Evolutionary conservation across 92 coral and sea anemone species (phyloP), one percentile per base, ranked within the genome.

Genomic region (Muricea muricata): DNA sequence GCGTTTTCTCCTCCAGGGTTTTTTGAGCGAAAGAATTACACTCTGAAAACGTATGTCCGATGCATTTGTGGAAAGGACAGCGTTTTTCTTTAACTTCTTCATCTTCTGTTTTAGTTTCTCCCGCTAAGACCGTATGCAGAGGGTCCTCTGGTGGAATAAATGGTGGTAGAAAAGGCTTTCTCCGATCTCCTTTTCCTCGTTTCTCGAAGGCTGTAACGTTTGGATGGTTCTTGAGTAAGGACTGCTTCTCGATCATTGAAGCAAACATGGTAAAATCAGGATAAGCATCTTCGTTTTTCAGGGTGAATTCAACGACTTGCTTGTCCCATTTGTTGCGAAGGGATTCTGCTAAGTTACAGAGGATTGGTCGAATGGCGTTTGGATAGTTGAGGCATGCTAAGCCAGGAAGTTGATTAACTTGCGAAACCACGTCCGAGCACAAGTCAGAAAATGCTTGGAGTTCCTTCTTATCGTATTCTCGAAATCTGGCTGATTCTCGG

Each of bases 21-120:
- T 63, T 79, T 6, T 26, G 29, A 4, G 17, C 60, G 30, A 86
- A 86, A 47, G 79, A 79, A 15, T 86, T 79, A 75, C 89, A 86
- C 31, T 79, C 86, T 7, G 11, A 14, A 14, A 79, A 48, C 18
- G 78, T 39, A 69, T 86, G 89, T 12, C 89, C 86, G 13, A 45
- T 32, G 24, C 70, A 18, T 30, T 86, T 57, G 65, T 86, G 89
- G 20, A 76, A 79, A 17, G 35, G 46, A 24, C 67, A 86, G 61
- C 46, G 85, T 29, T 66, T 80, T 31, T 81, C 68, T 60, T 60
- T 29, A 60, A 24, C 33, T 60, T 60, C 68, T 28, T 61, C 14
- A n/a, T 77, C 30, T 18, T 77, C 40, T 77, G 47, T 34, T 54
- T 18, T 33, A 54, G 52, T 32, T 40, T 77, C 31, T 54, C 61